Conservation (phyloP, 2,888 invertebrate species). For the Dione vanillae region DNA sequence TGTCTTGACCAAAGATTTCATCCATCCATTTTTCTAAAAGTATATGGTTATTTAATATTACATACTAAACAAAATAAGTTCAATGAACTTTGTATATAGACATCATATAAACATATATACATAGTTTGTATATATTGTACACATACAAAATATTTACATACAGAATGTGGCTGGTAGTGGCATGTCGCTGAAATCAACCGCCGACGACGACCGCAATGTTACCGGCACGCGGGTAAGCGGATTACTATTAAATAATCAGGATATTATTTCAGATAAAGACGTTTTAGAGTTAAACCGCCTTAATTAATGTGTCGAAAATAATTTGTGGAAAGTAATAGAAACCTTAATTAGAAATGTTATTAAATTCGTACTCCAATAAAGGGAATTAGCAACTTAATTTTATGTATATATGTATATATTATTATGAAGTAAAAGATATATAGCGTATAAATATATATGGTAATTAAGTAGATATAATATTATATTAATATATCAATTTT, state of each 20-base stretch:
- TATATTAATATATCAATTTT: neutral
- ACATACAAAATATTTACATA: constrained; percentile 40
- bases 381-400: neutral
- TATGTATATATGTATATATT: neutral
- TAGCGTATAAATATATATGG: neutral
- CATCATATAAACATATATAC: neutral
- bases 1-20: too few relatives aligned
- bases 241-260: constrained; percentile 28
- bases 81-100: constrained; percentile 14
- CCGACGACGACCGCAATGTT: constrained; percentile 45
- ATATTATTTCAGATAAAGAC: constrained; percentile 27
- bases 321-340: constrained; percentile 20
- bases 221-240: constrained; percentile 36
- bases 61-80: neutral
- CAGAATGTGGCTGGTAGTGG: constrained; percentile 33
- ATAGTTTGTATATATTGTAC: neutral
- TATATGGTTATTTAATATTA: neutral
- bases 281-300: constrained; percentile 8
- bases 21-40: too few relatives aligned
- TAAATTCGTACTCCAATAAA: constrained; percentile 11
- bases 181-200: constrained; percentile 44
- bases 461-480: neutral
- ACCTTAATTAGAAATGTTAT: constrained; percentile 5
- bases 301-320: constrained; percentile 26
- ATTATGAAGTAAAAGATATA: neutral